phyloP scores from a whole-genome alignment of 2,797 vertebrate genomes.

The Acanthiza pusilla region DNA sequence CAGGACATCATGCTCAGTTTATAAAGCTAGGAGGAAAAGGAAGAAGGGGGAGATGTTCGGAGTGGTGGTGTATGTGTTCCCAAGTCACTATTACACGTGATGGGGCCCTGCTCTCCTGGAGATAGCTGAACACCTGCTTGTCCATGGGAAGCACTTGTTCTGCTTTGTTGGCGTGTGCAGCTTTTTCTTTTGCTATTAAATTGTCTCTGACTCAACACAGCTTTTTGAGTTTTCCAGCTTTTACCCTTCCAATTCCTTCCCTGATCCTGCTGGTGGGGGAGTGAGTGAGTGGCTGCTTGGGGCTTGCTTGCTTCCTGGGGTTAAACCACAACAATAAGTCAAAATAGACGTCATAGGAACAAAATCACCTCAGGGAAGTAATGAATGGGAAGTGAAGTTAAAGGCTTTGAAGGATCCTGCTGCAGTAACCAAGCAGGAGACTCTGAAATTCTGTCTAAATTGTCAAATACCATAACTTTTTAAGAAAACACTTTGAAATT shows the following conservation, averaged over 20 bases:
- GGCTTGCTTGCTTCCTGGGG: background rate
- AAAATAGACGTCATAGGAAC: background rate
- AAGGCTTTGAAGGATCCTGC: background rate
- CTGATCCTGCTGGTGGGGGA: background rate
- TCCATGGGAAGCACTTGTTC: background rate
- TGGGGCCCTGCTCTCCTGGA: background rate
- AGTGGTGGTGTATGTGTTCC: background rate
- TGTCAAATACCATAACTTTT: background rate
- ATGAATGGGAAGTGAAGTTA: background rate
- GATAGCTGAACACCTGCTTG: background rate
- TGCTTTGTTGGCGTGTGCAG: background rate
- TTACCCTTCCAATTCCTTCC: background rate
- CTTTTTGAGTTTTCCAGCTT: background rate
- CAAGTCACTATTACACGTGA: background rate
- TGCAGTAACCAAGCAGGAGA: background rate
- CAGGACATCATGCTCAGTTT: too few relatives aligned
- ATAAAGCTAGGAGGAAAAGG: background rate
- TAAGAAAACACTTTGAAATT: background rate
- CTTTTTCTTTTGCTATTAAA: background rate
- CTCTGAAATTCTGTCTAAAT: background rate
- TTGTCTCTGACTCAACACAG: background rate
- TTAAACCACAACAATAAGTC: background rate
- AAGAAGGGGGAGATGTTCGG: rapidly evolving
- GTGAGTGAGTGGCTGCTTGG: background rate
- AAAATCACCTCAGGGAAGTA: background rate